These are phyloP conservation scores for Diplosoma virens DNA, from an alignment of 23 tunicate genomes.

Conservation along the genomic window DNA sequence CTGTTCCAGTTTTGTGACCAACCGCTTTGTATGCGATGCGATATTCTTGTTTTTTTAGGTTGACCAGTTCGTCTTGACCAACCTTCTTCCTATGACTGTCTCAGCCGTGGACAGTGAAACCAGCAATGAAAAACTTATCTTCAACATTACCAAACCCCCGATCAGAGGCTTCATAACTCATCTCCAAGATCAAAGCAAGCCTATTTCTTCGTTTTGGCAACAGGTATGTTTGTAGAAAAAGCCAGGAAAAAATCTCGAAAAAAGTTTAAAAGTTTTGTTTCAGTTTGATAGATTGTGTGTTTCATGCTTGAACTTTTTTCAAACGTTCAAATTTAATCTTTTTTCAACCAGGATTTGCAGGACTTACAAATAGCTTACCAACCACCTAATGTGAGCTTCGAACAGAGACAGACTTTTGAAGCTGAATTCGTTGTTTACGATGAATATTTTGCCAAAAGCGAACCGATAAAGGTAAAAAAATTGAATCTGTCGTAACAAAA, in stretches of 20 bases:
- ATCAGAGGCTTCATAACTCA: slow-evolving; percentile 69
- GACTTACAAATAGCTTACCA: slow-evolving; percentile 79
- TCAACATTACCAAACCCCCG: slow-evolving; percentile 79
- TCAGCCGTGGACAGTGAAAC: slow-evolving; percentile 80
- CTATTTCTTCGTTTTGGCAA: slow-evolving; percentile 68
- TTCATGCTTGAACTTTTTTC: too few species aligned
- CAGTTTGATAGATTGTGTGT: too few species aligned
- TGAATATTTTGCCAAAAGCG: slow-evolving; percentile 39
- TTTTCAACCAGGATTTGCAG: slow-evolving; percentile 46
- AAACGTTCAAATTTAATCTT: background rate
- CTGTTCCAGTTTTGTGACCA: background rate
- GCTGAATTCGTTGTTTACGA: slow-evolving; percentile 74
- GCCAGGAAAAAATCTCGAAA: too few species aligned
- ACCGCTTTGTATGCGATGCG: too few species aligned
- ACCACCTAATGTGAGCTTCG: slow-evolving; percentile 69
- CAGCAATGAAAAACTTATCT: slow-evolving; percentile 46
- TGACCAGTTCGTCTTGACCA: slow-evolving; percentile 80
- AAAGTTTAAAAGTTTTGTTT: too few species aligned
- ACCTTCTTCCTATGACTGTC: slow-evolving; percentile 72
- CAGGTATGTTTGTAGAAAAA: slow-evolving; percentile 54
- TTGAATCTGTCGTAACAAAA: too few species aligned
- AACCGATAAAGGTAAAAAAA: slow-evolving; percentile 44
- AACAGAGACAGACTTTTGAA: slow-evolving; percentile 62
- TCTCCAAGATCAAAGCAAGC: slow-evolving; percentile 69
- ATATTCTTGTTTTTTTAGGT: slow-evolving; percentile 58